These are phyloP conservation scores for Melanchra persicariae DNA, from an alignment of 2,888 invertebrate species.

Conservation along the genomic window DNA sequence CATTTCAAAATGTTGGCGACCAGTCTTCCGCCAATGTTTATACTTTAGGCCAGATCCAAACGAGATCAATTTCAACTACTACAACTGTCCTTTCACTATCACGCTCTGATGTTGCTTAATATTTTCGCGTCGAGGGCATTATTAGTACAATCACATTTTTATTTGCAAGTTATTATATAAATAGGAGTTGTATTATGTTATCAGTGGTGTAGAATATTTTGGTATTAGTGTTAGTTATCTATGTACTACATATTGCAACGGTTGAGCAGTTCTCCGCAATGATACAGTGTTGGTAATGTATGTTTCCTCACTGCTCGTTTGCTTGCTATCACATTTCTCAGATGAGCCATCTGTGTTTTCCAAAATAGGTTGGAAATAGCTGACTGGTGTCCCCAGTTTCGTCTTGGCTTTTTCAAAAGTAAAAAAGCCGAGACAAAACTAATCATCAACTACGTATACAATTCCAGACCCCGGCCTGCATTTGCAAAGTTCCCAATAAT, in stretches of 20 bases:
- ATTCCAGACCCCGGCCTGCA: background rate
- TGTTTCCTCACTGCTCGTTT: slow-evolving; percentile 16
- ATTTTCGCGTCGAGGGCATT: slow-evolving; percentile 64
- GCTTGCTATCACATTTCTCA: slow-evolving; percentile 12
- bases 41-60: slow-evolving; percentile 64
- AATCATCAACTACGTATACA: background rate
- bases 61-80: slow-evolving; percentile 78
- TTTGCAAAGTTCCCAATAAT: background rate
- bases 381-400: background rate
- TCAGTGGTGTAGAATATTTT: slow-evolving; percentile 16
- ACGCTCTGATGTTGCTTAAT: slow-evolving; percentile 74
- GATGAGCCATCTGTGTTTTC: background rate
- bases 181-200: slow-evolving; percentile 28
- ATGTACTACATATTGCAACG: slow-evolving; percentile 4
- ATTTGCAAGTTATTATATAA: slow-evolving; percentile 53
- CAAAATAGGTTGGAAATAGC: background rate
- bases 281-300: slow-evolving; percentile 13
- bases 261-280: slow-evolving; percentile 7
- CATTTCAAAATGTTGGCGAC: slow-evolving; percentile 43
- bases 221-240: slow-evolving; percentile 10
- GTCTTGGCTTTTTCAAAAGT: background rate
- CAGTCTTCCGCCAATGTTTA: slow-evolving; percentile 46
- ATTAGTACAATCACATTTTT: slow-evolving; percentile 61
- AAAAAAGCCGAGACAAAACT: background rate
- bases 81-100: slow-evolving; percentile 80